Base-by-base conservation (phyloP, 2,888 invertebrate genomes). In the Patella caerulea region DNA sequence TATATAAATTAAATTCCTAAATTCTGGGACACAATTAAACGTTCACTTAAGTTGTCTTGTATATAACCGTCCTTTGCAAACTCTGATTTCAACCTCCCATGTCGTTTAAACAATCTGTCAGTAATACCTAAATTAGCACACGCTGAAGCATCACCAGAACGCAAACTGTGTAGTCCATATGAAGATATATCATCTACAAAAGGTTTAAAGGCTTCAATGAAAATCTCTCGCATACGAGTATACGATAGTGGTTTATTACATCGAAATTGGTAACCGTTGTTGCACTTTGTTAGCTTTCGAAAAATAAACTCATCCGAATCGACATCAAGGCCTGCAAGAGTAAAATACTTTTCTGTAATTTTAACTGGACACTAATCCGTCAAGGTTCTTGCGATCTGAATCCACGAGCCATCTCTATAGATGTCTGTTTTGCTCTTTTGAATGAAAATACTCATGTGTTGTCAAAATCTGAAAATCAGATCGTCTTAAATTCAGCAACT, bases 341-440 rank as follows among this genome's bases (percentile, higher is more conserved):
- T 1, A 59, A 59, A 59, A 59, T 59, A 59, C 3, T 59, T n/a
- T 59, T 53, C 73, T 4, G 75, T 15, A 72, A 74, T 79, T 11
- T 65, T 29, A 45, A 77, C 76, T 12, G 74, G 79, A 54, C 76
- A 79, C 14, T 72, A 54, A 0, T 19, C 17, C 9, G 80, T 74
- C 24, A 69, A 56, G n/a, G 80, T 76, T 17, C 72, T 19, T 17
- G 74, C 15, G 24, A 78, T 76, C 0, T 70, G 29, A 15, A 76
- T n/a, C 78, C 76, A 80, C 11, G 56, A 34, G 9, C 80, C 78
- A 55, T 78, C 76, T 52, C 80, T 76, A 69, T 80, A 80, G 12
- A 69, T 59, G 55, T 78, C 78, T 5, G 80, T 80, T n/a, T 80
- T 80, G n/a, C 73, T 76, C 11, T 59, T 69, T 55, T 80, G 76